phyloP scores from a whole-genome alignment of 2,113 vertebrate genomes.

The Zosterops japonicus region DNA sequence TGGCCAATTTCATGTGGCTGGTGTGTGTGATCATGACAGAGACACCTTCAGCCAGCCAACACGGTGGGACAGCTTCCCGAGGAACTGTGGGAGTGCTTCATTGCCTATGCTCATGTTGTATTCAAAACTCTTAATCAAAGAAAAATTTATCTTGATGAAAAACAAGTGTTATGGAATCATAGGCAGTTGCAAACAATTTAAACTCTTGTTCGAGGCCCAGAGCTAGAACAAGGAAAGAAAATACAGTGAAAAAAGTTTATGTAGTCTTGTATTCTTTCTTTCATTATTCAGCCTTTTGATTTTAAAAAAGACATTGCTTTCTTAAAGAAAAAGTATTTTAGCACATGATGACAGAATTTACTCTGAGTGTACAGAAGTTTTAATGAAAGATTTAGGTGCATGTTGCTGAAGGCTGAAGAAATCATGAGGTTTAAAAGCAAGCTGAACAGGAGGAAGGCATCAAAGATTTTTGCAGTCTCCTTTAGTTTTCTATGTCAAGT shows the following conservation, averaged over 20 bases:
- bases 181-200: constrained; percentile 32
- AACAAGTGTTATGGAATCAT: constrained; percentile 63
- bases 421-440: constrained; percentile 41
- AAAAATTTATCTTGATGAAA: constrained; percentile 64
- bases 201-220: constrained; percentile 26
- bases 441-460: constrained; percentile 24
- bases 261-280: constrained; percentile 31
- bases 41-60: neutral
- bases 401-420: constrained; percentile 48
- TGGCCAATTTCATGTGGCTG: neutral
- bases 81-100: neutral
- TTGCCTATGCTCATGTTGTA: neutral
- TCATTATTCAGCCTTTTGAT: constrained; percentile 24
- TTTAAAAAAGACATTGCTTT: neutral
- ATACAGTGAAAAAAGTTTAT: constrained; percentile 3
- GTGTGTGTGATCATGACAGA: neutral
- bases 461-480: constrained; percentile 12
- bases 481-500: constrained; percentile 18
- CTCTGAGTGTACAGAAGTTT: neutral
- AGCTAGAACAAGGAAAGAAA: constrained; percentile 47
- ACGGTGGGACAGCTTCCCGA: neutral
- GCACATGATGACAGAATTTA: constrained; percentile 42
- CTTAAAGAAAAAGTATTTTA: constrained; percentile 42
- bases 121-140: constrained; percentile 34
- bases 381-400: constrained; percentile 51